phyloP scores from a whole-genome alignment of 2,113 vertebrate species.

The Anolis carolinensis region DNA sequence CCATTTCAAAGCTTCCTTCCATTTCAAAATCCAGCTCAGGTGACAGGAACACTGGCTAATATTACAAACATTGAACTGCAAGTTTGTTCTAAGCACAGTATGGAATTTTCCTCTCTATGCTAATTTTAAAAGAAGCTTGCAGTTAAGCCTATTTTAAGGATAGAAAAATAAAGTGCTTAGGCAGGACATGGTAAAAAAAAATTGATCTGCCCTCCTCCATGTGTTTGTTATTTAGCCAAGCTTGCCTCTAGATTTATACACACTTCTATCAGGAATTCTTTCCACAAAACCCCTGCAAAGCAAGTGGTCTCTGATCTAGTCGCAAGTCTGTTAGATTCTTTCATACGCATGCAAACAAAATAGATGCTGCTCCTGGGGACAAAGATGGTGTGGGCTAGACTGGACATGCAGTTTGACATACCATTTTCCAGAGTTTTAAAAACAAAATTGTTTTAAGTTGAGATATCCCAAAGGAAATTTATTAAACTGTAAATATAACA shows the following conservation, averaged over 20 bases:
- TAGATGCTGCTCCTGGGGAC: background rate
- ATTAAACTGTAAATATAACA: background rate
- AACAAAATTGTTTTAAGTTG: background rate
- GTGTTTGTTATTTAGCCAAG: background rate
- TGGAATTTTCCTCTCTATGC: background rate
- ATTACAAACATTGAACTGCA: background rate
- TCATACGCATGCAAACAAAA: background rate
- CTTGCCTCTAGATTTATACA: background rate
- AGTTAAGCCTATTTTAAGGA: background rate
- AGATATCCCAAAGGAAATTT: background rate
- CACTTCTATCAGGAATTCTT: background rate
- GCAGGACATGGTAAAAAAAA: background rate
- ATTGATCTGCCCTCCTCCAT: background rate
- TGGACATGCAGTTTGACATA: background rate
- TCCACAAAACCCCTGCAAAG: background rate
- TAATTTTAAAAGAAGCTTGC: background rate
- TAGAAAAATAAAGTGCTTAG: background rate
- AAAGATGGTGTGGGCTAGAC: background rate
- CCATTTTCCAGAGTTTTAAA: background rate
- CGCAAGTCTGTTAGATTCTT: background rate
- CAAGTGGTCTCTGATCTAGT: background rate
- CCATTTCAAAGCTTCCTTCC: slow-evolving; percentile 32
- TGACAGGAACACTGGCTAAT: background rate
- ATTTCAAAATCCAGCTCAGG: slow-evolving; percentile 28
- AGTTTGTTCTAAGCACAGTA: background rate